Conservation (phyloP, 2,113 vertebrate species). For the Eira barbara region DNA sequence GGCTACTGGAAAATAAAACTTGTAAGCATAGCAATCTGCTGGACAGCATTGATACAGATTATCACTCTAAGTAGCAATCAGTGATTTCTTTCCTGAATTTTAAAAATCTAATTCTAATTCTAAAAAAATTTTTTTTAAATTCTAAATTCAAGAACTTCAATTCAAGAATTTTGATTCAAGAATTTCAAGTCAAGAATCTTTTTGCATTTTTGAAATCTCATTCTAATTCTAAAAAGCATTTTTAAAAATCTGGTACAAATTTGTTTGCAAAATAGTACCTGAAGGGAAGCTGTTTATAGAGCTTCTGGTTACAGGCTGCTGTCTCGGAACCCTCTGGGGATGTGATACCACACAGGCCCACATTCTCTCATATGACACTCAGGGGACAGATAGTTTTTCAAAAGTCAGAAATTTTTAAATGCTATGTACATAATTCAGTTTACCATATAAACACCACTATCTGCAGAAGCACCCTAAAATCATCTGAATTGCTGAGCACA, state of each 20-base stretch:
- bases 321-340: not conserved
- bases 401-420: not conserved
- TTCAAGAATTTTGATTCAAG: too few relatives aligned
- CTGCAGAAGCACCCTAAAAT: not conserved
- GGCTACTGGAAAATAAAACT: not conserved
- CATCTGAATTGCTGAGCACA: not conserved
- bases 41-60: not conserved
- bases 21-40: not conserved
- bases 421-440: not conserved
- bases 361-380: not conserved
- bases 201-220: not conserved
- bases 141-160: too few relatives aligned
- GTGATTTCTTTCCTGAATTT: not conserved
- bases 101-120: not conserved
- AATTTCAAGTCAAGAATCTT: not conserved
- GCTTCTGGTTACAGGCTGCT: not conserved
- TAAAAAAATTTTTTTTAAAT: not conserved
- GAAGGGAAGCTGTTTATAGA: not conserved
- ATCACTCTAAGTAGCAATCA: not conserved
- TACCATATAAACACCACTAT: not conserved
- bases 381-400: not conserved
- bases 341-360: not conserved
- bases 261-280: not conserved
- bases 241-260: not conserved
- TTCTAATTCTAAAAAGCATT: not conserved